A percentile compares a stretch with the other conserved stretches of the same genome.
phyloP scores from a whole-genome alignment of 92 coral and sea anemone species.

The Muricea muricata region DNA sequence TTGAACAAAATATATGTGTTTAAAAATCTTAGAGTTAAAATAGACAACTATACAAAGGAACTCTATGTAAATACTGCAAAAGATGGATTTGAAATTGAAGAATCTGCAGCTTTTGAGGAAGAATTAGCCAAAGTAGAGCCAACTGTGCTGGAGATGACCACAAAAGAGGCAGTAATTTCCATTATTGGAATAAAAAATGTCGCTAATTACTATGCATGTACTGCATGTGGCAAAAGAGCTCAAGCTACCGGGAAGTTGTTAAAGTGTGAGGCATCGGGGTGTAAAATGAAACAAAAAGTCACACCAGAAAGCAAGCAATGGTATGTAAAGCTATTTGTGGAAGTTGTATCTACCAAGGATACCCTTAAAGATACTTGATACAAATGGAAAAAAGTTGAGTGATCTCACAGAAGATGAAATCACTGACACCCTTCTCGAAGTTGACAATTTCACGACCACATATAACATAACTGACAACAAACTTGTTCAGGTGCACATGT shows the following conservation, averaged over 20 bases:
- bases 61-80: neutral
- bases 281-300: constrained; percentile 38
- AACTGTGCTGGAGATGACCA: neutral
- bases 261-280: constrained; percentile 41
- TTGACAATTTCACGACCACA: constrained; percentile 26
- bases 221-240: constrained; percentile 33
- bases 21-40: neutral
- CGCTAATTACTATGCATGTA: neutral
- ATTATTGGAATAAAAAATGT: constrained; percentile 1
- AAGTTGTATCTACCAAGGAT: constrained; percentile 39
- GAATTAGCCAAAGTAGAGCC: neutral
- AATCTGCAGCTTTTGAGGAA: constrained; percentile 10
- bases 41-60: neutral
- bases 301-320: no score
- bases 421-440: constrained; percentile 33
- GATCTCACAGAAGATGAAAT: constrained; percentile 43
- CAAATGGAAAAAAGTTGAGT: constrained; percentile 33
- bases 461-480: constrained; percentile 55
- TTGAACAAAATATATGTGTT: neutral
- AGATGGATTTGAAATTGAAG: neutral
- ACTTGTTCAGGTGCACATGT: neutral
- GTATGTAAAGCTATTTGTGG: constrained; percentile 49
- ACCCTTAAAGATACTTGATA: constrained; percentile 50
- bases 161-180: neutral
- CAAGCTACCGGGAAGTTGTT: constrained; percentile 30